Evolutionary conservation across 2,797 vertebrate species (phyloP).

Genomic region (Morus bassanus): DNA sequence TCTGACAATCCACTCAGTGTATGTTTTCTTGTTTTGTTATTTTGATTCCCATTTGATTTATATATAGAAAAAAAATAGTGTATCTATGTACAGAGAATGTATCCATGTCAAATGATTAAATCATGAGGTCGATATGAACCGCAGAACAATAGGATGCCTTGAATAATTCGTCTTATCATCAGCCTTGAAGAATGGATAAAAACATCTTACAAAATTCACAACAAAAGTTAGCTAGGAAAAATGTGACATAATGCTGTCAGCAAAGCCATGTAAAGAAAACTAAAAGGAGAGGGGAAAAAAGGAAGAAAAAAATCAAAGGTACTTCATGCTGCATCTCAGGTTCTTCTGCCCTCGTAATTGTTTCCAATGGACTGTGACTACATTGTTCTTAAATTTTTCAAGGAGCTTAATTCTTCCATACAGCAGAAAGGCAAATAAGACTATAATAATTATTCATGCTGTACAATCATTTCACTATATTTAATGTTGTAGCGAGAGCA

Average conservation of each 20-base stretch:
- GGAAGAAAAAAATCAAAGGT: neutral
- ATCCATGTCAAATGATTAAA: slow-evolving; percentile 25
- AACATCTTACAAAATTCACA: neutral
- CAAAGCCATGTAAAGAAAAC: neutral
- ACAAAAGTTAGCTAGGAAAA: neutral
- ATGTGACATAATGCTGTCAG: neutral
- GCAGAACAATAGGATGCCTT: slow-evolving; percentile 6
- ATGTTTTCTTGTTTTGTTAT: neutral
- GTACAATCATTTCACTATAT: neutral
- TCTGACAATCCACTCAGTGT: neutral
- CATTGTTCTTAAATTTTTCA: neutral
- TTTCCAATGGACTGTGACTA: neutral
- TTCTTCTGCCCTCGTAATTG: neutral
- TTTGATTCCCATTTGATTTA: neutral
- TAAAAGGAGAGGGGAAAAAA: neutral
- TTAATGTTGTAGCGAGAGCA: neutral
- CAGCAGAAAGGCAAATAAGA: neutral
- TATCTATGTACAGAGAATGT: neutral
- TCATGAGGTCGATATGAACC: neutral
- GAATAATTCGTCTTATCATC: neutral
- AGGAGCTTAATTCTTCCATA: neutral
- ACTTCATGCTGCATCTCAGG: neutral
- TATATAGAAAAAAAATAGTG: neutral
- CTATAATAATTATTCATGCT: neutral
- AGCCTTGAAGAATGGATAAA: slow-evolving; percentile 1